These are phyloP conservation scores for Natrix natrix DNA, from an alignment of 2,797 vertebrate species.

Conservation along the genomic window DNA sequence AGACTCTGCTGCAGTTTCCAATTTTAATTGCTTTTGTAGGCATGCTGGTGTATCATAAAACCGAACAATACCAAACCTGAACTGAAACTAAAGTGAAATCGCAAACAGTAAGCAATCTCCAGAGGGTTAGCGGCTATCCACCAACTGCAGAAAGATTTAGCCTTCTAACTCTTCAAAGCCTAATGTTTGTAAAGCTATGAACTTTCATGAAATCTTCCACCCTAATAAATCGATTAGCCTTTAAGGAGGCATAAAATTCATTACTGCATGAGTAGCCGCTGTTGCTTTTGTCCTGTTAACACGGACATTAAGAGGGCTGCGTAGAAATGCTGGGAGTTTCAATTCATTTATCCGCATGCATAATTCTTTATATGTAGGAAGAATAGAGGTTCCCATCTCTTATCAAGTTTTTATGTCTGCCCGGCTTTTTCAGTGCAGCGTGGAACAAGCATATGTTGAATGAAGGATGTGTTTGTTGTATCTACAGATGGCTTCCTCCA, in stretches of 20 bases:
- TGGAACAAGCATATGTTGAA: conserved; percentile 22
- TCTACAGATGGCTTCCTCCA: conserved; percentile 5
- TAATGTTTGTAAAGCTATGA: neutral
- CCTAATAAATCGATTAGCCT: neutral
- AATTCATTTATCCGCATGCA: neutral
- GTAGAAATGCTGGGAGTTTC: neutral
- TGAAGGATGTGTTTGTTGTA: conserved; percentile 29
- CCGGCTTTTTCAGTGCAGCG: conserved; percentile 27
- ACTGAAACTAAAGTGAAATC: neutral
- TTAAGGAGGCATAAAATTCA: neutral
- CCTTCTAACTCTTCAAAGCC: neutral
- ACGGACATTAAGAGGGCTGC: neutral
- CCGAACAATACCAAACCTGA: neutral
- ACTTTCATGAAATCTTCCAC: neutral
- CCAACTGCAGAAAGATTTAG: neutral
- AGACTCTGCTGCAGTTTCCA: neutral
- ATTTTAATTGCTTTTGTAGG: neutral
- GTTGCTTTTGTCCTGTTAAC: neutral
- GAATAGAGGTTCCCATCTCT: neutral
- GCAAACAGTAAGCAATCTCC: neutral
- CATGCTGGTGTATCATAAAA: neutral
- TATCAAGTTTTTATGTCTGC: neutral
- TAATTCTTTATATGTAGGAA: conserved; percentile 11
- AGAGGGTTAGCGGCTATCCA: neutral
- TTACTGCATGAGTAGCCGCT: neutral